Percentiles rank a stretch among this genome's conserved stretches.
phyloP scores from a whole-genome alignment of 1,140 invertebrate genomes.

The Sycophila sp. region DNA sequence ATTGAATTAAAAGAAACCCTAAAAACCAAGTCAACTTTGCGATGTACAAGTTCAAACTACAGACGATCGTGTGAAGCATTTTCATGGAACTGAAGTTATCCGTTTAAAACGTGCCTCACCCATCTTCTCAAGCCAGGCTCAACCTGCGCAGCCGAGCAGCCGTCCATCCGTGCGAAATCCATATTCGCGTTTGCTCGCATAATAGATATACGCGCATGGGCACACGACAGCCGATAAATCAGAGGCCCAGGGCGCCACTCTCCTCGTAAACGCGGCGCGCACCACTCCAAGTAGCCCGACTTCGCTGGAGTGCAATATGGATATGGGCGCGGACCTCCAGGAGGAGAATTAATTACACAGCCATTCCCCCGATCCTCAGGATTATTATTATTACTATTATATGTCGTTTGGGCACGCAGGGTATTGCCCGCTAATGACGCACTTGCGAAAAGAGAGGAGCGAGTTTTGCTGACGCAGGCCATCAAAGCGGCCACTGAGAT shows the following conservation, averaged over 20 bases:
- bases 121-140: too few relatives aligned
- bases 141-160: not conserved
- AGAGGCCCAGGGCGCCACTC: not conserved
- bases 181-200: not conserved
- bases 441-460: not conserved
- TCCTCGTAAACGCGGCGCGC: not conserved
- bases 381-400: not conserved
- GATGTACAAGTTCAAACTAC: too few relatives aligned
- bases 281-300: slow-evolving; percentile 19
- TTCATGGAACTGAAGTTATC: too few relatives aligned
- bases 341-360: slow-evolving; percentile 19
- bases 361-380: not conserved
- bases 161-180: not conserved
- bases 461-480: not conserved
- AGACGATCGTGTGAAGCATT: too few relatives aligned
- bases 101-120: not conserved
- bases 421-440: not conserved
- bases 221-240: slow-evolving; percentile 5
- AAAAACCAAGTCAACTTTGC: too few relatives aligned
- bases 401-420: not conserved
- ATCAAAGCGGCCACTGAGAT: not conserved
- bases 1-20: too few relatives aligned
- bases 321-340: not conserved
- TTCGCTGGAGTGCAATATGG: slow-evolving; percentile 11
- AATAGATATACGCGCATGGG: not conserved